phyloP scores from a whole-genome alignment of 2,888 invertebrate genomes.

The Criorhina ranunculi region DNA sequence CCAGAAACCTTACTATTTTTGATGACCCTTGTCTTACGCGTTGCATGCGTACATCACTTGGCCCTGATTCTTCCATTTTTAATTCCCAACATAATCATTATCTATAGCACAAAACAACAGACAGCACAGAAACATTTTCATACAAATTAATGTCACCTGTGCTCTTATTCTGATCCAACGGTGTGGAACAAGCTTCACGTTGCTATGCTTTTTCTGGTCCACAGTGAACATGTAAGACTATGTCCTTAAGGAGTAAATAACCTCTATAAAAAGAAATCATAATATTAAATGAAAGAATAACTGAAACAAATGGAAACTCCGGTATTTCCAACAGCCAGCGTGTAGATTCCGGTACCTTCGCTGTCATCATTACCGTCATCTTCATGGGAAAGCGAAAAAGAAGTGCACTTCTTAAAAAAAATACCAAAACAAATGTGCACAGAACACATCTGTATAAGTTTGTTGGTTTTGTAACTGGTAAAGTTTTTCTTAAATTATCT shows the following conservation, averaged over 20 bases:
- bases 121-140: constrained; percentile 8
- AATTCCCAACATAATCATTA: constrained; percentile 9
- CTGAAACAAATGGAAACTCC: constrained; percentile 27
- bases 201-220: background rate
- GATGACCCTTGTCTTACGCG: background rate
- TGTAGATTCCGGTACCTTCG: background rate
- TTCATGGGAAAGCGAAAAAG: background rate
- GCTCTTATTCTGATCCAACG: background rate
- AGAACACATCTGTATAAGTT: background rate
- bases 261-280: constrained; percentile 19
- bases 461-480: background rate
- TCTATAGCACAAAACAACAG: constrained; percentile 2
- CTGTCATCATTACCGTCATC: constrained; percentile 12
- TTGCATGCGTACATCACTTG: background rate
- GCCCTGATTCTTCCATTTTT: constrained; percentile 1
- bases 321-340: background rate
- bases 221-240: constrained; percentile 2
- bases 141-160: constrained; percentile 14
- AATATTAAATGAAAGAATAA: constrained; percentile 26
- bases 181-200: constrained; percentile 1
- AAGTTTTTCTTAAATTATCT: constrained; percentile 15
- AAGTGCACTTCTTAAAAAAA: constrained; percentile 7
- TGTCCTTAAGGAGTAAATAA: constrained; percentile 17
- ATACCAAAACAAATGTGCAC: constrained; percentile 1
- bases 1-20: background rate